phyloP scores from a whole-genome alignment of 2,888 invertebrate genomes.

The Epirrhoe alternata region DNA sequence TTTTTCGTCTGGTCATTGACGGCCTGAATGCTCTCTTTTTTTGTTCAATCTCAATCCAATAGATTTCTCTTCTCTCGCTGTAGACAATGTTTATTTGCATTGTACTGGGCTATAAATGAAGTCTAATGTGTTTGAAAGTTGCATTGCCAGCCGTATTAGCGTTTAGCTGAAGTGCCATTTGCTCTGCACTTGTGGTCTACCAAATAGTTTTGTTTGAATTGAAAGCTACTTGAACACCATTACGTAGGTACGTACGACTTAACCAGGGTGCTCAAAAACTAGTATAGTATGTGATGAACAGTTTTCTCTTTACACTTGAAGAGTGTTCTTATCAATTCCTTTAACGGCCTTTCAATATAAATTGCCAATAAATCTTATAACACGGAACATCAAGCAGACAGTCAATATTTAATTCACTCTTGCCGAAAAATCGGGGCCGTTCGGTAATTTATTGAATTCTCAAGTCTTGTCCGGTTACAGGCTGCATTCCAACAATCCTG shows the following conservation, averaged over 20 bases:
- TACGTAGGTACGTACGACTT: too few species aligned
- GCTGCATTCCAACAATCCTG: conserved; percentile 49
- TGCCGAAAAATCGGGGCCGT: conserved; percentile 36
- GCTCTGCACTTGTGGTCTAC: not conserved
- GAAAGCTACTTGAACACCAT: not conserved
- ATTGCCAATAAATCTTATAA: conserved; percentile 28
- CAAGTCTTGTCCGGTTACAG: conserved; percentile 44
- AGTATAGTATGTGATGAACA: not conserved
- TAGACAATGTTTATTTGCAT: conserved; percentile 25
- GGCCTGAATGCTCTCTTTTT: conserved; percentile 46
- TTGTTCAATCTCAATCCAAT: conserved; percentile 52
- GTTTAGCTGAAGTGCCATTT: not conserved
- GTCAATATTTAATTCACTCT: conserved; percentile 28
- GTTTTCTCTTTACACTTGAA: conserved; percentile 13
- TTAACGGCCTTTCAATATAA: conserved; percentile 20
- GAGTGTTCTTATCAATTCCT: conserved; percentile 11
- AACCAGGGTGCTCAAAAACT: not conserved
- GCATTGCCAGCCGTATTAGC: conserved; percentile 3
- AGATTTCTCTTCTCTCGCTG: conserved; percentile 52
- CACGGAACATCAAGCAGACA: conserved; percentile 21
- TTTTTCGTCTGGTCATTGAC: conserved; percentile 61
- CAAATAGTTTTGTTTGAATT: not conserved
- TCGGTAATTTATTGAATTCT: conserved; percentile 39
- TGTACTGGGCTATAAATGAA: conserved; percentile 12
- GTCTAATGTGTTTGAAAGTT: conserved; percentile 16